These are phyloP conservation scores for Cephalopterus ornatus DNA, from an alignment of 2,113 vertebrate genomes.

Conservation along the genomic window DNA sequence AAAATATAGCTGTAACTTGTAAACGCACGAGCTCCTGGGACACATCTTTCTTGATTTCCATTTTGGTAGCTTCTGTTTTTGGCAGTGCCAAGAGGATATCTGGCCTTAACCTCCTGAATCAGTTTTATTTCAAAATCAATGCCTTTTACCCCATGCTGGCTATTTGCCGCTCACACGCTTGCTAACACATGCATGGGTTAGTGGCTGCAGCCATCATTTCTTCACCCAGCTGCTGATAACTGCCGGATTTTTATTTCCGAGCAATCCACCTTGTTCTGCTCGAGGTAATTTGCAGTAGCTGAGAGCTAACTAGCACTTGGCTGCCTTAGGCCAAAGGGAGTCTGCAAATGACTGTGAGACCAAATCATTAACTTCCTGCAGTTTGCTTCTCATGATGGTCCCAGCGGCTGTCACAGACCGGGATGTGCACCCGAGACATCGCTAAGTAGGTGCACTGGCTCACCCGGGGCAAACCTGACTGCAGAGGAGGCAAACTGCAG, in stretches of 20 bases:
- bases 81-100: neutral
- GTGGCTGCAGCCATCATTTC: neutral
- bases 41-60: neutral
- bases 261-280: neutral
- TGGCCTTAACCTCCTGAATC: neutral
- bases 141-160: neutral
- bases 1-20: neutral
- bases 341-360: neutral
- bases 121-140: slow-evolving; percentile 14
- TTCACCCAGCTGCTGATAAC: neutral
- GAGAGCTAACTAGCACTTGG: neutral
- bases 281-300: neutral
- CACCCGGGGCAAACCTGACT: neutral
- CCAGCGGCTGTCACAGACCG: rapidly evolving
- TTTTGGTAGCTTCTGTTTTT: neutral
- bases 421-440: rapidly evolving
- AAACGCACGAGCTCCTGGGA: neutral
- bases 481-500: neutral
- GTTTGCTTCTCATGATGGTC: neutral
- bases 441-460: rapidly evolving
- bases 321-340: neutral
- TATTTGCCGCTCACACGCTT: neutral
- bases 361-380: neutral
- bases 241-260: neutral
- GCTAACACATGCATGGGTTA: neutral